Base-by-base conservation (phyloP, 2,797 vertebrate genomes). In the Scolopax bukidnonensis region DNA sequence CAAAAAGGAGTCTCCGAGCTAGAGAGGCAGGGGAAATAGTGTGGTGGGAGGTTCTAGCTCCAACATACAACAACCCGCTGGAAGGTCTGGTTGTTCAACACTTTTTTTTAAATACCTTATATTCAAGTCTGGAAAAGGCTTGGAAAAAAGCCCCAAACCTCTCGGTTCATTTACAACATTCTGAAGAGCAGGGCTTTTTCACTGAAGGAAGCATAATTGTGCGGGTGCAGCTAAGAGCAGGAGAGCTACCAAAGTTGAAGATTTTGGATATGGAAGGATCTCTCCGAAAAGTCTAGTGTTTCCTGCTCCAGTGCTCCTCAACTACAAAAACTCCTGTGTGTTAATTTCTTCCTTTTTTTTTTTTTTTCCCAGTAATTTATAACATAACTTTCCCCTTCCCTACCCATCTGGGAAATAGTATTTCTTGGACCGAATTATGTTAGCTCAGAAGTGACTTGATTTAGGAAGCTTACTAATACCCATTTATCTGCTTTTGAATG, bases 11-110 rank as follows among this genome's bases (percentile, higher is more conserved):
- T 28, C 38, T 32, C 17, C 0, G 8, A 41, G 54, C 60, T 67
- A 36, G 20, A 65, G 25, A 38, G 45, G 51, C 14, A 47, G 19
- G 36, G 40, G 24, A 17, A 33, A 59, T 71, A 43, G 25, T 41
- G 40, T 32, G 15, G 84, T 6, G 27, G 36, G 45, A 87, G 6
- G 12, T 25, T 60, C 0, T 3, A 61, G 54, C 23, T 82, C 30
- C 15, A 7, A 30, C 5, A 0, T 15, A 38, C 0, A 3, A 40
- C 5, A 57, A 38, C 13, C 2, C 6, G 2, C 8, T 4, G 23
- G 56, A 61, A 63, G 9, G 36, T 73, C 48, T 57, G 56, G 59
- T 8, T 53, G 19, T 15, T 64, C 19, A 28, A 45, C 9, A 1
- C 3, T 84, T 59, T 23, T 21, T n/a, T 38, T 68, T 5, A 11